Percentiles rank a stretch among this genome's conserved stretches.
These are phyloP conservation scores for Sinotaia quadrata DNA, from an alignment of 2,888 invertebrate species.

Conservation along the genomic window DNA sequence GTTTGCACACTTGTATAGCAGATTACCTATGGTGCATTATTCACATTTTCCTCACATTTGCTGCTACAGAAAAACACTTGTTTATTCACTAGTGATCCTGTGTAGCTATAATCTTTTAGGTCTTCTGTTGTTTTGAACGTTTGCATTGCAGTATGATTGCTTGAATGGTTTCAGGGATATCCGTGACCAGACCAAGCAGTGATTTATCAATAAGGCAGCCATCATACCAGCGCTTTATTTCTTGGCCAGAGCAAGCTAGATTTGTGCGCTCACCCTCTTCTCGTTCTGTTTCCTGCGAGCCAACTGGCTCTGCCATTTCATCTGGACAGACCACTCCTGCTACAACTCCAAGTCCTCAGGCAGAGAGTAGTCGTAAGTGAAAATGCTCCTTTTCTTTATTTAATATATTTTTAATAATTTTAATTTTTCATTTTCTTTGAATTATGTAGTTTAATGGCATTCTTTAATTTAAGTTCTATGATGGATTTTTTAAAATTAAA, in stretches of 20 bases:
- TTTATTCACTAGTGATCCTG: too few species aligned
- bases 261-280: conserved; percentile 40
- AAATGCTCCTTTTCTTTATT: not conserved
- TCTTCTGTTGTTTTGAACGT: too few species aligned
- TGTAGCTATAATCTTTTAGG: too few species aligned
- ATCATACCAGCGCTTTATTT: conserved; percentile 34
- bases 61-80: too few species aligned
- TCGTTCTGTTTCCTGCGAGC: conserved; percentile 40
- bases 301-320: conserved; percentile 6
- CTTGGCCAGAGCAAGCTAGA: conserved; percentile 41
- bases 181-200: conserved; percentile 17
- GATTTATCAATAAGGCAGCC: not conserved
- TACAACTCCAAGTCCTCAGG: conserved; percentile 27
- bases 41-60: too few species aligned
- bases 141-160: not conserved
- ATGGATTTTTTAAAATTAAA: too few species aligned
- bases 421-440: too few species aligned
- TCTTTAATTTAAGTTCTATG: too few species aligned
- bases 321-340: conserved; percentile 32
- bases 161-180: conserved; percentile 22
- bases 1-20: too few species aligned
- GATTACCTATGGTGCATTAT: too few species aligned
- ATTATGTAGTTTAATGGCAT: too few species aligned
- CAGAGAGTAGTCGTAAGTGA: conserved; percentile 15
- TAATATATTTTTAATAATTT: too few species aligned